These are phyloP conservation scores for Meloidogyne chitwoodi DNA, from an alignment of 1,140 invertebrate genomes.

Conservation along the genomic window DNA sequence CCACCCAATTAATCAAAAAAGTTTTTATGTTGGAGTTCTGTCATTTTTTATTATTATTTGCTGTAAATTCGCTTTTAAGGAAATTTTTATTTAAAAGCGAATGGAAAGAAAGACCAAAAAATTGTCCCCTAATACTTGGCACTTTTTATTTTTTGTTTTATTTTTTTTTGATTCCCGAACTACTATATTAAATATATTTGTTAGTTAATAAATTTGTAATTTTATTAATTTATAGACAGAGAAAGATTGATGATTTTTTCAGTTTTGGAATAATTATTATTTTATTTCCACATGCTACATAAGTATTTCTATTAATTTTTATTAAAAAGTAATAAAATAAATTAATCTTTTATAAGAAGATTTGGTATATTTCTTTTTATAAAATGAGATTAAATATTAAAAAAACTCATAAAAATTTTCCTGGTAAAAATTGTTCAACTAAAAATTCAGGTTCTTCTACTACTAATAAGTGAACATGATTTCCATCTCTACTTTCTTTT, in stretches of 20 bases:
- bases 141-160: too few species aligned
- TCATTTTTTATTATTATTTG: background rate
- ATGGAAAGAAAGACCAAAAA: background rate
- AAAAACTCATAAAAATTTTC: background rate
- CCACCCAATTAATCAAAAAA: constrained; percentile 20
- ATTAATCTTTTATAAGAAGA: too few species aligned
- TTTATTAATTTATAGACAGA: too few species aligned
- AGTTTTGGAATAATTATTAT: too few species aligned
- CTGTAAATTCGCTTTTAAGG: background rate
- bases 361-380: too few species aligned
- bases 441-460: constrained; percentile 17
- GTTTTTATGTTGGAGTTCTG: background rate
- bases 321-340: too few species aligned
- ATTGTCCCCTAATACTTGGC: background rate
- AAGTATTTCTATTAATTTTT: too few species aligned
- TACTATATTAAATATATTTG: background rate
- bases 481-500: constrained; percentile 13
- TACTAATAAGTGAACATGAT: constrained; percentile 20
- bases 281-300: too few species aligned
- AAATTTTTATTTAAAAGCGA: background rate
- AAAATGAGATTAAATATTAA: background rate
- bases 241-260: too few species aligned
- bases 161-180: background rate
- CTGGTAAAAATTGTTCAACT: background rate
- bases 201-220: too few species aligned